Percentiles rank a stretch among this genome's conserved stretches.
These are phyloP conservation scores for Procambarus virginalis DNA, from an alignment of 1,140 invertebrate species.

Conservation along the genomic window DNA sequence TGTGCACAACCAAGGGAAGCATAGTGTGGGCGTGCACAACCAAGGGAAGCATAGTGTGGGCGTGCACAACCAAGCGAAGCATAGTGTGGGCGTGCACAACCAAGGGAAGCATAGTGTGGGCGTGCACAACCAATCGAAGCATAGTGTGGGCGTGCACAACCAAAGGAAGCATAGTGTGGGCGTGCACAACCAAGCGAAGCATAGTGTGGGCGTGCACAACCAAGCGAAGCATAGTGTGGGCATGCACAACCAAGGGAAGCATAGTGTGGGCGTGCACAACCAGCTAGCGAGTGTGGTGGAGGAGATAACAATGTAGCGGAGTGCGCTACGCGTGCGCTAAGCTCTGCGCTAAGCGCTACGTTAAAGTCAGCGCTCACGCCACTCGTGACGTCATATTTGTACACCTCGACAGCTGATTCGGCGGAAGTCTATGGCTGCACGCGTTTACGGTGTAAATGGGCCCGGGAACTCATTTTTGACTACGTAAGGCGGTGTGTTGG, in stretches of 20 bases:
- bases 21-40: no score
- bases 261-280: not conserved
- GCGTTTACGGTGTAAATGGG: not conserved
- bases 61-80: no score
- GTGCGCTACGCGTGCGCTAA: not conserved
- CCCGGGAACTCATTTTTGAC: not conserved
- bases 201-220: no score
- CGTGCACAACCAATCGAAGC: no score
- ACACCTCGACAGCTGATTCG: conserved; percentile 37
- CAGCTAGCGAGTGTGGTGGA: not conserved
- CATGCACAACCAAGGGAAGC: no score
- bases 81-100: no score
- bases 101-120: no score
- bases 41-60: no score
- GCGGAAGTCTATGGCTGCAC: not conserved
- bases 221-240: no score
- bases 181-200: no score
- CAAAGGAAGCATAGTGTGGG: not conserved
- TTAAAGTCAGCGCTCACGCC: conserved; percentile 10
- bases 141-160: not conserved
- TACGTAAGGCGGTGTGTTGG: conserved; percentile 15
- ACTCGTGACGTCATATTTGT: conserved; percentile 28
- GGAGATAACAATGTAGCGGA: not conserved
- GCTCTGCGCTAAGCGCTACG: not conserved
- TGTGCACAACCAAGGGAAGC: no score